Base-by-base conservation (phyloP, 2,797 vertebrate species). In the Myioborus melanocephalus region DNA sequence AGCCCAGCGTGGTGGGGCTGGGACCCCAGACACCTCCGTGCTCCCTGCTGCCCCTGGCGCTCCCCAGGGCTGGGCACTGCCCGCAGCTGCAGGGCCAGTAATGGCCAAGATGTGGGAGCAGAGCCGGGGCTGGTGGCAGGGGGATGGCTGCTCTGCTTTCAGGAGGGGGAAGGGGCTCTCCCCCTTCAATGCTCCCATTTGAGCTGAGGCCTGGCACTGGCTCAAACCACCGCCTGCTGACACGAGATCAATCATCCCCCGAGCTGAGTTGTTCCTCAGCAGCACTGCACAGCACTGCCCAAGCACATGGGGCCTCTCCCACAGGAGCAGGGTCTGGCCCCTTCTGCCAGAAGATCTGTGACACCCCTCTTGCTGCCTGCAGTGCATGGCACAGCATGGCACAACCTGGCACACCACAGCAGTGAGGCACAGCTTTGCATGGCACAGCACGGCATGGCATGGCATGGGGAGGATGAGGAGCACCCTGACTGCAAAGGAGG, bases 171-270 rank as follows among this genome's bases (percentile, higher is more conserved):
- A 93, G 82, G 95, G 92, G 79, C 82, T 95, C 72, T 96, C 30
- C 94, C 89, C 82, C 89, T 92, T 96, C 94, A 96, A 93, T 96
- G 92, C 87, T 89, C 72, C 93, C 5, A 10, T 95, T 95, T 93
- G 83, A 95, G 93, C 91, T 93, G 87, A 93, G 90, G 91, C 89
- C 89, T 96, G 96, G 95, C 95, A 94, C 87, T 9, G 61, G 84
- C 95, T 96, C 95, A 97, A 97, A 95, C 94, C 95, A 94, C 94
- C 0, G 10, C 84, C 91, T 75, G 89, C 94, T 96, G 95, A 97
- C 93, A 95, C 35, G 0, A 95, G 93, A 96, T 97, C 94, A 96
- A 95, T 95, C 93, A 95, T 92, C n/a, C 69, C 34, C 66, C 0
- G 2, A 70, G 89, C 75, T 4, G 52, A 81, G 70, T 53, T 83